These are phyloP conservation scores for Mythimna ferrago DNA, from an alignment of 2,888 invertebrate genomes.

Conservation along the genomic window DNA sequence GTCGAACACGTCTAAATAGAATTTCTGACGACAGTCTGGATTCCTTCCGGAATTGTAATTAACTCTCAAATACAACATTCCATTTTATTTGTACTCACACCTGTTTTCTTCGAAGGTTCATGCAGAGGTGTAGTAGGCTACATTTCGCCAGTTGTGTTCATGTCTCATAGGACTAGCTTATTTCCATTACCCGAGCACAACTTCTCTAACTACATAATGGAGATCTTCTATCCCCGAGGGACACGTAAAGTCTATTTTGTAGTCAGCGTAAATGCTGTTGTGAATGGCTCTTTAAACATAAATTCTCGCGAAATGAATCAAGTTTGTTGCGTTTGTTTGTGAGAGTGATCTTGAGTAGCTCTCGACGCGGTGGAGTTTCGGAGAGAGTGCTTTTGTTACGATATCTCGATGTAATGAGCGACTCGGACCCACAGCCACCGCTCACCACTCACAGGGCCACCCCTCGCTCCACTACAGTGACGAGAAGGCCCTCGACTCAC, in stretches of 20 bases:
- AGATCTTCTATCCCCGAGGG: not conserved
- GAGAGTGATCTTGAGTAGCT: slow-evolving; percentile 14
- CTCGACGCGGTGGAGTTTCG: slow-evolving; percentile 12
- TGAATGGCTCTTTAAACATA: not conserved
- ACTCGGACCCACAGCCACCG: not conserved
- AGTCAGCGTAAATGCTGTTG: not conserved
- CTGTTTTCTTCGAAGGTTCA: not conserved
- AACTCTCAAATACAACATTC: not conserved
- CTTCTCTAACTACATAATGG: not conserved
- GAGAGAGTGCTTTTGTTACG: slow-evolving; percentile 40
- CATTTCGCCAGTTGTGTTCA: not conserved
- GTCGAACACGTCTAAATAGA: not conserved
- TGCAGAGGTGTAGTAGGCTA: not conserved
- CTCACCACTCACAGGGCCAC: not conserved
- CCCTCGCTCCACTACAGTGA: slow-evolving; percentile 5
- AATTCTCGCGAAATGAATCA: not conserved
- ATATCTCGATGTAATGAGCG: slow-evolving; percentile 56
- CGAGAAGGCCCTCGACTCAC: slow-evolving; percentile 24
- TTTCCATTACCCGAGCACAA: not conserved
- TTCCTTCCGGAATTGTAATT: not conserved
- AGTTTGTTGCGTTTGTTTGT: slow-evolving; percentile 20
- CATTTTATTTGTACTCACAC: not conserved
- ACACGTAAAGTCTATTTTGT: not conserved
- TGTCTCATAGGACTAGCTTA: not conserved
- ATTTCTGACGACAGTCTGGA: not conserved